phyloP scores from a whole-genome alignment of 1,140 invertebrate species.

The Meloidogyne floridensis region DNA sequence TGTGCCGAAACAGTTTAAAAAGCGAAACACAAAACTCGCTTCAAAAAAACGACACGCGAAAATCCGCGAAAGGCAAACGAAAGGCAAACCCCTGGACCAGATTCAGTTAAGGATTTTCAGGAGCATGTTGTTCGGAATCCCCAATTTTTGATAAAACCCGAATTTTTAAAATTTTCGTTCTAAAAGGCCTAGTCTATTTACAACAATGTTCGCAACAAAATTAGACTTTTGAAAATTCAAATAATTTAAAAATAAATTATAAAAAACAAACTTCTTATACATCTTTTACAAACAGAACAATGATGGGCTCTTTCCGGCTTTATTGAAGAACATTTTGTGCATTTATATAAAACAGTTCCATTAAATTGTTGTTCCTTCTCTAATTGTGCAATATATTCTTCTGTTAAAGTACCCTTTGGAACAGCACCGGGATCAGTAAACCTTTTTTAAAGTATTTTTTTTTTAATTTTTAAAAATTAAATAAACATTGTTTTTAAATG shows the following conservation, averaged over 20 bases:
- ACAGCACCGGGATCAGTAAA: constrained; percentile 91
- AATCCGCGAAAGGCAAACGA: no score
- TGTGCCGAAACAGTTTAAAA: no score
- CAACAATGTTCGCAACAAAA: no score
- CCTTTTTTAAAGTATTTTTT: constrained; percentile 9
- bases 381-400: constrained; percentile 93
- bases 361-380: constrained; percentile 82
- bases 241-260: not conserved
- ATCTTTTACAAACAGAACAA: constrained; percentile 72
- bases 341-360: constrained; percentile 44
- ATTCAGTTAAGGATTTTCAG: no score
- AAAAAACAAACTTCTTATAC: constrained; percentile 32
- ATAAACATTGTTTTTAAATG: constrained; percentile 91
- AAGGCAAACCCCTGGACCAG: no score
- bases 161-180: no score
- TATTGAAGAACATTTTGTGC: constrained; percentile 93
- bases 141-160: no score
- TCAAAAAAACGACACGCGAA: no score
- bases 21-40: no score
- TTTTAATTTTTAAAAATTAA: not conserved
- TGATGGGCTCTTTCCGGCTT: constrained; percentile 98
- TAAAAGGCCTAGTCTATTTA: no score
- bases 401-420: constrained; percentile 95
- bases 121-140: no score
- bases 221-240: no score